Evolutionary conservation across 2,888 invertebrate genomes (phyloP), one percentile per base, ranked within the genome.

Genomic region (Synanthedon vespiformis): DNA sequence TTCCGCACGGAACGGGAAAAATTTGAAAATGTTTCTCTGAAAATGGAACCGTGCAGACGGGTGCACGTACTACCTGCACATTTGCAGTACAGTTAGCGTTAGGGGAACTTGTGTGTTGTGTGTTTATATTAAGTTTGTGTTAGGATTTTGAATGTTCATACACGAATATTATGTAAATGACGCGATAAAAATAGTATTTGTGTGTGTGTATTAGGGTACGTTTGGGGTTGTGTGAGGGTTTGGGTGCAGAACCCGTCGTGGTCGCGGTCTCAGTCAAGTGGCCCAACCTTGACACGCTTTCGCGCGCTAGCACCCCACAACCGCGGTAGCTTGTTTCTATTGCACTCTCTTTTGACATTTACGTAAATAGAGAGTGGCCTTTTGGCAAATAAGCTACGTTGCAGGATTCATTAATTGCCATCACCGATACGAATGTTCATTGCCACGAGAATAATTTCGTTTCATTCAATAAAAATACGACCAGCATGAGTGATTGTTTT

Each of bases 271-370:
- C 71, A 70, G 74, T 73, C 71, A 73, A 68, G 73, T 74, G 75
- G 74, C 63, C 68, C 78, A 81, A 83, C 86, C 86, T 87, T 87
- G 86, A 84, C 86, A 85, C 80, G 66, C 72, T 86, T 84, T 84
- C 80, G 83, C 84, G 82, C 85, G 81, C 72, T 78, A 67, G 72
- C 70, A 70, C 70, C 70, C 66, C 72, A 74, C 77, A 49, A 16
- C 22, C 73, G 74, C 77, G 57, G 58, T 56, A 56, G 52, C 80
- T 83, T 80, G 78, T 78, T 80, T 80, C 72, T 68, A 71, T 77
- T 82, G 77, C 81, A 82, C 78, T 79, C 75, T 74, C 76, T 68
- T 77, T 78, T 80, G 78, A 80, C 79, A 77, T 80, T 83, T 78
- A 68, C 72, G 71, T 72, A 76, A 76, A 73, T 70, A 70, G 67